Conservation (phyloP, 2,888 invertebrate species). For the Agonopterix arenella region DNA sequence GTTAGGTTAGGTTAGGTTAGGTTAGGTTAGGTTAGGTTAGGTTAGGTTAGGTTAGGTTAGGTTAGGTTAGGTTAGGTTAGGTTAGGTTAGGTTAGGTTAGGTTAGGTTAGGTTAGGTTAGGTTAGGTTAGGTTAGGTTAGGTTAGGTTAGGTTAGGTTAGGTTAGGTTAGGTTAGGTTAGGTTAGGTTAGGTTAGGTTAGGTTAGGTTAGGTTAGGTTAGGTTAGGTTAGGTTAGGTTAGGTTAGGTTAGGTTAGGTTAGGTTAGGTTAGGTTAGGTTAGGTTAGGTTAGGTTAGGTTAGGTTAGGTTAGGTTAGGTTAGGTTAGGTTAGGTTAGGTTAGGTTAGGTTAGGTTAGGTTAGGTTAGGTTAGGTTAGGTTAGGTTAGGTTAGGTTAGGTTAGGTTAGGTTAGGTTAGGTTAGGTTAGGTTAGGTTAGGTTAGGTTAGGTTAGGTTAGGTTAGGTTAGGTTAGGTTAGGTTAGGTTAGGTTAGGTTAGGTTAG, state of each 20-base stretch:
- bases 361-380: slow-evolving; percentile 18
- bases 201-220: slow-evolving; percentile 14
- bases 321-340: slow-evolving; percentile 17
- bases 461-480: slow-evolving; percentile 13
- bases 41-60: slow-evolving; percentile 17
- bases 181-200: slow-evolving; percentile 6
- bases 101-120: slow-evolving; percentile 15
- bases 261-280: slow-evolving; percentile 13
- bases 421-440: slow-evolving; percentile 16
- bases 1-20: slow-evolving; percentile 16
- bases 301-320: slow-evolving; percentile 17
- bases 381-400: slow-evolving; percentile 18
- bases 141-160: slow-evolving; percentile 9
- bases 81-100: slow-evolving; percentile 13
- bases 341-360: slow-evolving; percentile 18
- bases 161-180: slow-evolving; percentile 10
- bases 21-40: slow-evolving; percentile 12
- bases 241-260: slow-evolving; percentile 6
- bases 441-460: slow-evolving; percentile 14
- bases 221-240: slow-evolving; percentile 15
- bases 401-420: slow-evolving; percentile 18
- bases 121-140: slow-evolving; percentile 16
- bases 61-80: slow-evolving; percentile 19
- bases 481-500: slow-evolving; percentile 14
- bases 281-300: slow-evolving; percentile 15